Conservation (phyloP, 2,888 invertebrate genomes). For the Machimus rusticus region DNA sequence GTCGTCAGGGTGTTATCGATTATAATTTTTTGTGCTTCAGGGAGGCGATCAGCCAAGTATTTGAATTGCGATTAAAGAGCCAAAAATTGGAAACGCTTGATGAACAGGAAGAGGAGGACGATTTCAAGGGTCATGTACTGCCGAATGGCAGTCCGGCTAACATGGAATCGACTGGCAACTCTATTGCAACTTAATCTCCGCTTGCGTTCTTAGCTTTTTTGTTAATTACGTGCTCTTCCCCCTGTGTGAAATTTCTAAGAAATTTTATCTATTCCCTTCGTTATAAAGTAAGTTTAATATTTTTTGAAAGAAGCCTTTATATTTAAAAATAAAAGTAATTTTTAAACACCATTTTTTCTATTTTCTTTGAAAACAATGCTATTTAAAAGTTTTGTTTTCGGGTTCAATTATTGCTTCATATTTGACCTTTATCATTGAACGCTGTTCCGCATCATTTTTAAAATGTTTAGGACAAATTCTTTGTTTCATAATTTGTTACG, state of each 20-base stretch:
- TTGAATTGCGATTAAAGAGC: conserved; percentile 81
- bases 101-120: conserved; percentile 58
- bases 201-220: background rate
- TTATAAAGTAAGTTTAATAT: conserved; percentile 7
- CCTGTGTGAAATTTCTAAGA: background rate
- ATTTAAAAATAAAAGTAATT: conserved; percentile 14
- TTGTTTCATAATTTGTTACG: too few species aligned
- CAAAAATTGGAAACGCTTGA: conserved; percentile 64
- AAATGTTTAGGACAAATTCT: too few species aligned
- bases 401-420: background rate
- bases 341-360: background rate
- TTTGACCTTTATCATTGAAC: background rate
- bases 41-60: conserved; percentile 94
- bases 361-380: background rate
- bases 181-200: conserved; percentile 19
- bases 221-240: background rate
- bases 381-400: too few species aligned
- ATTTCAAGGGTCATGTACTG: conserved; percentile 51
- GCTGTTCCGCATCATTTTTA: too few species aligned
- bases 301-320: conserved; percentile 15
- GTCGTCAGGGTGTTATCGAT: conserved; percentile 97
- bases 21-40: conserved; percentile 98
- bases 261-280: conserved; percentile 3
- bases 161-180: conserved; percentile 7
- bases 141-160: conserved; percentile 48